Conservation (phyloP, 2,113 vertebrate species). For the Holacanthus passer region DNA sequence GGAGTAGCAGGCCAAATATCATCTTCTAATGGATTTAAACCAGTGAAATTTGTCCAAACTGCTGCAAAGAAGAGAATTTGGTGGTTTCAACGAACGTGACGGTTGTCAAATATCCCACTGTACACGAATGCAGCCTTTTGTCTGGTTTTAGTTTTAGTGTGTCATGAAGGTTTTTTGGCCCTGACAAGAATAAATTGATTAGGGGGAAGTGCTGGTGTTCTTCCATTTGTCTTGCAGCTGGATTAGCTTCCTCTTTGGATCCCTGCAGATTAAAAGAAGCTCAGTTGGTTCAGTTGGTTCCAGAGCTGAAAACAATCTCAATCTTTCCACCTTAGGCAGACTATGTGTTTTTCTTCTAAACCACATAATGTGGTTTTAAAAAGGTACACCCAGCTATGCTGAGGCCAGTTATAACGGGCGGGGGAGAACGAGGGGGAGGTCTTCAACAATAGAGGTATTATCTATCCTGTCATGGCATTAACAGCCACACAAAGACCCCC, state of each 20-base stretch:
- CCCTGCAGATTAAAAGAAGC: conserved; percentile 8
- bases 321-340: conserved; percentile 21
- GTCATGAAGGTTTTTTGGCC: not conserved
- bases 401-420: conserved; percentile 33
- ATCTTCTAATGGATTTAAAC: conserved; percentile 22
- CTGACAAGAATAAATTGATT: conserved; percentile 20
- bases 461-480: conserved; percentile 79
- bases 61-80: conserved; percentile 6
- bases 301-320: conserved; percentile 4
- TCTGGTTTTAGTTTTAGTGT: conserved; percentile 10
- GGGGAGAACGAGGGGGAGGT: conserved; percentile 31
- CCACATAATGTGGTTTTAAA: conserved; percentile 61
- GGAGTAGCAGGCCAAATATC: conserved; percentile 37
- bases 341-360: conserved; percentile 20
- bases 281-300: not conserved
- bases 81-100: not conserved
- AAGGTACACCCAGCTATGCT: conserved; percentile 48
- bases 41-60: conserved; percentile 10
- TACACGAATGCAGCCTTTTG: conserved; percentile 31
- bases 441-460: conserved; percentile 79
- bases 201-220: conserved; percentile 5
- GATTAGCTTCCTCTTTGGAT: not conserved
- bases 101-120: conserved; percentile 12
- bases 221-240: conserved; percentile 17
- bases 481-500: conserved; percentile 75